Conservation (phyloP, 2,888 invertebrate genomes). For the Epinotia bilunana region DNA sequence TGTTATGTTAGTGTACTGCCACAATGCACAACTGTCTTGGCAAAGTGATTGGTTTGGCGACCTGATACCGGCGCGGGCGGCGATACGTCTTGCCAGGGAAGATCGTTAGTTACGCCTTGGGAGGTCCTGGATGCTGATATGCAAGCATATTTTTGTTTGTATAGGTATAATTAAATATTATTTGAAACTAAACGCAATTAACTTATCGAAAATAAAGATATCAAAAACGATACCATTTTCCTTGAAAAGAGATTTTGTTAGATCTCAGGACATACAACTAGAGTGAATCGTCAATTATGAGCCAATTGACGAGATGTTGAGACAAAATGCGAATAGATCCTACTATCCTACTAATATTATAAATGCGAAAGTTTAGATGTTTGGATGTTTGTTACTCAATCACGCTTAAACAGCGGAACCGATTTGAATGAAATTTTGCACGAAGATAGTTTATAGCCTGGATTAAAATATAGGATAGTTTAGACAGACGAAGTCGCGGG, state of each 20-base stretch:
- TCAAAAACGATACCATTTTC: background rate
- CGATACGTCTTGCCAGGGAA: conserved; percentile 48
- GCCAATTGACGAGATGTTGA: too few species aligned
- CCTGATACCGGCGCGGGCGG: conserved; percentile 46
- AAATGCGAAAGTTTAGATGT: too few species aligned
- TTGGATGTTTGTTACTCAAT: too few species aligned
- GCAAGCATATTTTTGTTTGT: conserved; percentile 44
- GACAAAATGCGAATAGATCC: too few species aligned
- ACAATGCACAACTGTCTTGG: background rate
- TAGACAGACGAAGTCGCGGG: too few species aligned
- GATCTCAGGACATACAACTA: too few species aligned
- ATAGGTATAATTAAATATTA: conserved; percentile 26
- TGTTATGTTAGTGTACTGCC: conserved; percentile 13
- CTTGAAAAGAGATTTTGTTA: background rate
- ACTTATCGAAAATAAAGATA: background rate
- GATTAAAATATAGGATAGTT: too few species aligned
- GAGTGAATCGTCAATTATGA: too few species aligned
- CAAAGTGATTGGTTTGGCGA: conserved; percentile 47
- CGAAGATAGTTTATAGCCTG: too few species aligned
- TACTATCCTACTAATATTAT: too few species aligned
- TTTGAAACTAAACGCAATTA: background rate
- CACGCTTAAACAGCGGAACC: too few species aligned
- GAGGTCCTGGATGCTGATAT: conserved; percentile 51
- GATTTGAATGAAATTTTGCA: too few species aligned
- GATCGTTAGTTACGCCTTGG: conserved; percentile 52